Base-by-base conservation (phyloP, 2,113 vertebrate genomes). In the Taxidea taxus region DNA sequence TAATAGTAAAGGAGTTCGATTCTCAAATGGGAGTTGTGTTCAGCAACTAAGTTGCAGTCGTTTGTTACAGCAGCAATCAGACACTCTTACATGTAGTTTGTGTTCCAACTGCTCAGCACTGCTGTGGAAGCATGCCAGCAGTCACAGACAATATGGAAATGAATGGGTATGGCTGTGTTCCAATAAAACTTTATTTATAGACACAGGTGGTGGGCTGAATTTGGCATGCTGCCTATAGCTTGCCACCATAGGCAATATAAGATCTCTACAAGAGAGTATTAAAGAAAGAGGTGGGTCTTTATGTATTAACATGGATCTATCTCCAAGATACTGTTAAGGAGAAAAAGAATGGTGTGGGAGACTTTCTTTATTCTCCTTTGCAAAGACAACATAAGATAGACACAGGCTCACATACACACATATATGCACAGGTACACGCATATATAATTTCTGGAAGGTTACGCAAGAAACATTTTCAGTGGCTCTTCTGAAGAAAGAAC, bases 371-470 rank as follows among this genome's bases (percentile, higher is more conserved):
- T 64, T 84, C 39, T 42, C 51, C n/a, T 64, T 47, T 74, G 23
- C 44, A 1, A 34, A 66, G 77, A 70, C 68, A 27, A 34, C 5
- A 47, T 11, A 42, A 51, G 27, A 58, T 37, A 27, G 29, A 34
- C 39, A 16, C 37, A 88, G 49, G 27, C 25, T 29, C 42, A n/a
- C 39, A 37, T 44, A 10, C 9, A 42, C 5, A 8, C 15, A 29
- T 34, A 5, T 10, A 16, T 0, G 7, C 34, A 3, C 7, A 23
- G 37, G 12, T 6, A 47, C 10, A 15, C 6, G 27, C 25, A 47
- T 34, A 37, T 31, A 4, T 2, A 34, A 34, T 49, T 74, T 83
- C 75, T 68, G 23, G 34, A 84, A 49, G n/a, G 10, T 62, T 51
- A 13, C 0, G 15, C 7, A n/a, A 9, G 47, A 68, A 83, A 47